Evolutionary conservation across 1,140 invertebrate genomes (phyloP).

Genomic region (Drosophila kepulauana): DNA sequence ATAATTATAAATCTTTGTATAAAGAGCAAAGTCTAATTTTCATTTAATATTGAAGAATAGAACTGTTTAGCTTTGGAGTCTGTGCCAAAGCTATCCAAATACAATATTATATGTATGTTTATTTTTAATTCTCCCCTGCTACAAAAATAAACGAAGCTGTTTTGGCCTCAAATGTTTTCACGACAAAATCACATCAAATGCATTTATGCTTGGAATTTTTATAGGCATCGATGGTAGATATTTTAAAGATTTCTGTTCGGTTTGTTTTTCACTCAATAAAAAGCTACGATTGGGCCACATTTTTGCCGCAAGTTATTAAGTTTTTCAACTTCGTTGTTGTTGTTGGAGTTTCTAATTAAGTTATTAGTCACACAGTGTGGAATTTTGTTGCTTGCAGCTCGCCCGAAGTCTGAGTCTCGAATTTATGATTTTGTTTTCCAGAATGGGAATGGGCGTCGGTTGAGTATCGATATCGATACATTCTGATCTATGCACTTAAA

Average conservation of each 20-base stretch:
- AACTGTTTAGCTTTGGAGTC: neutral
- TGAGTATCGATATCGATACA: slow-evolving; percentile 34
- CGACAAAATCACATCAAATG: slow-evolving; percentile 67
- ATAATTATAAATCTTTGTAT: too few species aligned
- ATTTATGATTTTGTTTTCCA: slow-evolving; percentile 27
- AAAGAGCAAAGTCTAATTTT: too few species aligned
- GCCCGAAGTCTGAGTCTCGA: slow-evolving; percentile 4
- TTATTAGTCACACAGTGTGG: slow-evolving; percentile 79
- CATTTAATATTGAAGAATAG: neutral
- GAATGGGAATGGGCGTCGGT: slow-evolving; percentile 37
- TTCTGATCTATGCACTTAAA: slow-evolving; percentile 47
- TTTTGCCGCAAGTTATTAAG: slow-evolving; percentile 77
- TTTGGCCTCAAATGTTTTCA: slow-evolving; percentile 50
- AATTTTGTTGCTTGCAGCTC: slow-evolving; percentile 37
- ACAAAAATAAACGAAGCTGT: slow-evolving; percentile 39
- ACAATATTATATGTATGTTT: slow-evolving; percentile 54
- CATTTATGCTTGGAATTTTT: slow-evolving; percentile 79
- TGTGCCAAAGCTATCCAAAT: neutral
- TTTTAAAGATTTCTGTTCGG: slow-evolving; percentile 65
- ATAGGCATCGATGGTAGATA: slow-evolving; percentile 65
- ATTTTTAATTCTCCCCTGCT: slow-evolving; percentile 57
- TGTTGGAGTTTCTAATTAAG: slow-evolving; percentile 74
- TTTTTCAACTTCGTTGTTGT: slow-evolving; percentile 51
- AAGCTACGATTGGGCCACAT: slow-evolving; percentile 59
- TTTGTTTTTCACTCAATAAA: slow-evolving; percentile 82